Evolutionary conservation across 2,113 vertebrate species (phyloP).

Genomic region (Pipra filicauda): DNA sequence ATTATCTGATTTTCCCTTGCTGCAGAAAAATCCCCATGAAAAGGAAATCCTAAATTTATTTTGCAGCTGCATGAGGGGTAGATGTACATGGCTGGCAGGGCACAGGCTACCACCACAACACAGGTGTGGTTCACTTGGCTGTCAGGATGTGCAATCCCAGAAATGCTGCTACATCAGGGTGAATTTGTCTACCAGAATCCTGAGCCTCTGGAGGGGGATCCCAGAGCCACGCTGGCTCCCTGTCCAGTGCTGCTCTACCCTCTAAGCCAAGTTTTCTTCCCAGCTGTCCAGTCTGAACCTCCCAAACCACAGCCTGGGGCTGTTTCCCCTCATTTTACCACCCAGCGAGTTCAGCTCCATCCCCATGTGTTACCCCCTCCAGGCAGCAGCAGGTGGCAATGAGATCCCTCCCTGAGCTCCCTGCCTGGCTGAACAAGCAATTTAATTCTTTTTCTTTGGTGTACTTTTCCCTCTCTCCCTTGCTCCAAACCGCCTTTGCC

Average conservation of each 20-base stretch:
- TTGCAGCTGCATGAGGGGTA: background rate
- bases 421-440: background rate
- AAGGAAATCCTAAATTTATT: background rate
- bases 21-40: background rate
- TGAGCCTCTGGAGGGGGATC: background rate
- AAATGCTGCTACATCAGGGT: background rate
- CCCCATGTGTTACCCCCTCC: background rate
- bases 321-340: background rate
- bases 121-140: background rate
- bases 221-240: accelerated
- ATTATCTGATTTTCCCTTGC: conserved; percentile 1
- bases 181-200: background rate
- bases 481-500: conserved; percentile 30
- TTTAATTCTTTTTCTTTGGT: background rate
- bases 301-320: background rate
- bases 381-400: background rate
- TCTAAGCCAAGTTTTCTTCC: background rate
- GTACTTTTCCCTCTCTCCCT: background rate
- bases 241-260: background rate
- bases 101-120: background rate
- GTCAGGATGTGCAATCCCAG: background rate
- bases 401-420: background rate
- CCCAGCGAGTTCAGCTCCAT: accelerated
- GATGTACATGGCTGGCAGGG: background rate
- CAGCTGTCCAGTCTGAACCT: background rate